These are phyloP conservation scores for Leptinotarsa rubiginosa DNA, from an alignment of 2,888 invertebrate species.

Conservation along the genomic window DNA sequence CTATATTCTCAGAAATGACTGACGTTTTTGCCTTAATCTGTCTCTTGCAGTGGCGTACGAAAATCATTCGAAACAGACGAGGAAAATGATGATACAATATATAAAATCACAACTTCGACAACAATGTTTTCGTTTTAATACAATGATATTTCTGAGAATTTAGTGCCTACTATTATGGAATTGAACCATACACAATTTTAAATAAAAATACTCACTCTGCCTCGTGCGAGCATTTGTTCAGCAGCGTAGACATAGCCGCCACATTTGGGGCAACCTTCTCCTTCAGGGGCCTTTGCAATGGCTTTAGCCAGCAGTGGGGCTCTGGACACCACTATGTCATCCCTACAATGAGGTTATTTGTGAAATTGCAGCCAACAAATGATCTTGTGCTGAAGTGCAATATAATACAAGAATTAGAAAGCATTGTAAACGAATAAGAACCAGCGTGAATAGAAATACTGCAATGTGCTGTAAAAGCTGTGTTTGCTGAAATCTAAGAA, in stretches of 20 bases:
- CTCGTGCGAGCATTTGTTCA: slow-evolving; percentile 92
- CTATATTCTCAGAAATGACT: too few species aligned
- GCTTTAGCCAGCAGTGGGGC: slow-evolving; percentile 69
- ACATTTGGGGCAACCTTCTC: slow-evolving; percentile 89
- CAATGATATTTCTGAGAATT: too few species aligned
- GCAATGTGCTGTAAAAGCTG: slow-evolving; percentile 51
- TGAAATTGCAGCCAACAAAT: neutral
- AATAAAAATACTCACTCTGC: slow-evolving; percentile 76
- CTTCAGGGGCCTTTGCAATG: slow-evolving; percentile 85
- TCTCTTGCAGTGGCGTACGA: too few species aligned
- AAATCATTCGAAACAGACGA: too few species aligned
- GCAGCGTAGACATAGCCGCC: slow-evolving; percentile 92
- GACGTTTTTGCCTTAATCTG: too few species aligned
- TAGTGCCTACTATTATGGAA: too few species aligned
- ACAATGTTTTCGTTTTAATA: too few species aligned
- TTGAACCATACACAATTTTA: too few species aligned
- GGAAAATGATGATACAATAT: too few species aligned
- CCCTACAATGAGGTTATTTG: slow-evolving; percentile 47
- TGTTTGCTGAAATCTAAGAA: slow-evolving; percentile 47
- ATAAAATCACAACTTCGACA: too few species aligned
- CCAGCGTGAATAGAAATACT: slow-evolving; percentile 26
- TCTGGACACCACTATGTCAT: slow-evolving; percentile 55
- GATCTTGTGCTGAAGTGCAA: neutral
- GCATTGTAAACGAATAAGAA: slow-evolving; percentile 4
- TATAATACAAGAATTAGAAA: slow-evolving; percentile 2